Evolutionary conservation across 2,888 invertebrate genomes (phyloP).

Genomic region (Apotomis betuletana): DNA sequence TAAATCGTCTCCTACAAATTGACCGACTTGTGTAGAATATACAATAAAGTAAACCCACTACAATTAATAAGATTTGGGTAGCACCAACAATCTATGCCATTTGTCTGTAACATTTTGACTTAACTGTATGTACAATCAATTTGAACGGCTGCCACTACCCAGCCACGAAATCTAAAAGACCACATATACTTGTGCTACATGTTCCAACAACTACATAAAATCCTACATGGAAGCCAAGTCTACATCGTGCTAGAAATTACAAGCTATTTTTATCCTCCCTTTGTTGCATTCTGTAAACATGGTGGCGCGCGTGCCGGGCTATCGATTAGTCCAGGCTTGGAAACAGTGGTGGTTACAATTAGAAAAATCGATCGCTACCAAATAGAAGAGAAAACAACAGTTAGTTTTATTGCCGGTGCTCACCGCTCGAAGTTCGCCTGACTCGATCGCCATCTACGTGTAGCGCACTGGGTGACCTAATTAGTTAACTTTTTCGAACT

Average conservation of each 20-base stretch:
- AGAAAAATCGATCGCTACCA: conserved; percentile 42
- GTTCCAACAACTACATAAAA: background rate
- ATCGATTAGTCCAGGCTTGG: conserved; percentile 22
- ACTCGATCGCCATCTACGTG: conserved; percentile 27
- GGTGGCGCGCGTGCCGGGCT: conserved; percentile 16
- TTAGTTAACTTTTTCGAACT: conserved; percentile 38
- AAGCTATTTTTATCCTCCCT: conserved; percentile 23
- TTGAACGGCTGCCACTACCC: too few relatives aligned
- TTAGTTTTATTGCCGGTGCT: conserved; percentile 39
- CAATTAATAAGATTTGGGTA: too few relatives aligned
- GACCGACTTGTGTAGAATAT: too few relatives aligned
- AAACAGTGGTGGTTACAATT: conserved; percentile 31
- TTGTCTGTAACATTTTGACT: too few relatives aligned
- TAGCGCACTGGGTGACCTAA: conserved; percentile 38
- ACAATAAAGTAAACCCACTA: too few relatives aligned
- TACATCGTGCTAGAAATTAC: conserved; percentile 19
- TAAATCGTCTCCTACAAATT: too few relatives aligned
- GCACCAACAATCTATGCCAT: too few relatives aligned
- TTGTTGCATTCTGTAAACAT: conserved; percentile 35
- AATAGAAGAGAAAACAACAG: conserved; percentile 39
- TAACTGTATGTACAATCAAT: too few relatives aligned
- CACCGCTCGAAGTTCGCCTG: conserved; percentile 34
- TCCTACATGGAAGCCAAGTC: conserved; percentile 1
- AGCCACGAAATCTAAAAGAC: background rate
- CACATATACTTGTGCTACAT: background rate